Conservation (phyloP, 2,113 vertebrate genomes). For the Amphiprion ocellaris region DNA sequence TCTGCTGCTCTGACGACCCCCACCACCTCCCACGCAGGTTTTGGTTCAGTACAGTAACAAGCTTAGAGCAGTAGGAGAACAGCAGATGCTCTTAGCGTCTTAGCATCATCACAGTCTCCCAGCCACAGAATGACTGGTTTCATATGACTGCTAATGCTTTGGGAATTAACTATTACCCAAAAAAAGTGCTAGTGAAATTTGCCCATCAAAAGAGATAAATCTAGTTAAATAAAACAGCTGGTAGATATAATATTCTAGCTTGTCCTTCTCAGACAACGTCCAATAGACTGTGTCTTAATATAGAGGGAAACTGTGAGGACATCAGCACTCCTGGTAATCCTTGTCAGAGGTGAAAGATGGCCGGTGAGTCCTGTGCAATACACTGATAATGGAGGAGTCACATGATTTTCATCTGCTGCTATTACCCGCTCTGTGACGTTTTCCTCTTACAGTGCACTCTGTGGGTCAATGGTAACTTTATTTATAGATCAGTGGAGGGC, state of each 20-base stretch:
- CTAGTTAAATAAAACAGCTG: background rate
- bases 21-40: background rate
- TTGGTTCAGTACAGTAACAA: slow-evolving; percentile 44
- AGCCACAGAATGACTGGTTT: slow-evolving; percentile 1
- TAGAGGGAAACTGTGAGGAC: slow-evolving; percentile 40
- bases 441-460: slow-evolving; percentile 1
- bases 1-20: background rate
- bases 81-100: slow-evolving; percentile 62
- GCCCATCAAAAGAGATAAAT: background rate
- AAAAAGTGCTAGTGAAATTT: no score
- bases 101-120: slow-evolving; percentile 36
- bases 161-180: no score
- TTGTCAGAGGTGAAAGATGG: slow-evolving; percentile 53
- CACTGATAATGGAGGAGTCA: background rate
- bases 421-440: background rate
- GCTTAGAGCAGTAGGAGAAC: slow-evolving; percentile 31
- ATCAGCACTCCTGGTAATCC: slow-evolving; percentile 47
- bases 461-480: slow-evolving; percentile 47
- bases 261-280: slow-evolving; percentile 23
- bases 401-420: background rate
- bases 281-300: slow-evolving; percentile 44
- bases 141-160: slow-evolving; percentile 18
- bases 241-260: background rate
- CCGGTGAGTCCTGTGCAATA: background rate
- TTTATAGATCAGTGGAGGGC: slow-evolving; percentile 62